These are phyloP conservation scores for Tauraco erythrolophus DNA, from an alignment of 2,113 vertebrate species.

Conservation along the genomic window DNA sequence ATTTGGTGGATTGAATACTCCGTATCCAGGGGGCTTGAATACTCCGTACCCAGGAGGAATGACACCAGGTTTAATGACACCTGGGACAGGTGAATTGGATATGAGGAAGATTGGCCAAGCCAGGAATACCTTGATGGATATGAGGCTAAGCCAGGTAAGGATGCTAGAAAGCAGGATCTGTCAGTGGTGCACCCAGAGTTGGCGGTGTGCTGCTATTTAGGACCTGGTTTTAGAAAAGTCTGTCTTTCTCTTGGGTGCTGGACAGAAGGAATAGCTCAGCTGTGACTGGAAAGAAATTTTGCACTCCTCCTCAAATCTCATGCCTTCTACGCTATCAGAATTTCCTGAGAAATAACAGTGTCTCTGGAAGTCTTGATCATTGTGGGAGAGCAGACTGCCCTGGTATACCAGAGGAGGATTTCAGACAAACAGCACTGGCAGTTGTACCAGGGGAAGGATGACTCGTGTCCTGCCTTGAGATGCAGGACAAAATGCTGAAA, in stretches of 20 bases:
- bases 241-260: neutral
- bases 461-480: neutral
- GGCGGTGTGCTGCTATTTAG: neutral
- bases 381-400: neutral
- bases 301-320: neutral
- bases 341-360: neutral
- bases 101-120: conserved; percentile 99
- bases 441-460: neutral
- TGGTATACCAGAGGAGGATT: neutral
- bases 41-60: conserved; percentile 94
- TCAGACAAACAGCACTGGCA: neutral
- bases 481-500: neutral
- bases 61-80: conserved; percentile 96
- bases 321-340: neutral
- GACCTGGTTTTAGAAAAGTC: neutral
- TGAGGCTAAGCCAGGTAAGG: conserved; percentile 96
- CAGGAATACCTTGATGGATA: conserved; percentile 98
- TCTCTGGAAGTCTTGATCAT: neutral
- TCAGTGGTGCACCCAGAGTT: rapidly evolving
- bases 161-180: neutral
- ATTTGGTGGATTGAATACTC: conserved; percentile 86
- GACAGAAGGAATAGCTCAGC: neutral
- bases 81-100: conserved; percentile 93
- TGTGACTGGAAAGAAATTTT: neutral
- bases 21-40: conserved; percentile 90